Base-by-base conservation (phyloP, 2,797 vertebrate species). In the Anableps anableps region DNA sequence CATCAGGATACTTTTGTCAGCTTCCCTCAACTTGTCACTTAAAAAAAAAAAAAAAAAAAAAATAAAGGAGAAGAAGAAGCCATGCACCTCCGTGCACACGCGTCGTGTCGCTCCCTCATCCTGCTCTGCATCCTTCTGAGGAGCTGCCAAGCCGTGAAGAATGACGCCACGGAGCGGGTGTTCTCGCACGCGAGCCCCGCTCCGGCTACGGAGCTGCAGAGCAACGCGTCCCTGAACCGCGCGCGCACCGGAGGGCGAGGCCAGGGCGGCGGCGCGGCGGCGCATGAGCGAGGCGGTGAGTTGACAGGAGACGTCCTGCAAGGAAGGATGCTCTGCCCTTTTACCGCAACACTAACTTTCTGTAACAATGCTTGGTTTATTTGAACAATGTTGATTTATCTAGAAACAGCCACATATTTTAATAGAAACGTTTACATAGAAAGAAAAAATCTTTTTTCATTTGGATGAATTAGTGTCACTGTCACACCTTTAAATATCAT, bases 81-180 rank as follows among this genome's bases (percentile, higher is more conserved):
- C 95, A 98, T 99, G 98, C 92, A 96, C 86, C 93, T 95, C 89
- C 93, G 94, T 85, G 87, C 95, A 70, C 83, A 94, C 80, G 96
- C 96, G 83, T 88, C 92, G 77, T 95, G 96, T 93, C 96, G 92
- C 16, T 91, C 96, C 81, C 74, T 98, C 83, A 79, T 97, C 80
- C 81, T 98, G 8, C 86, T 97, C 29, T 97, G 97, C 93, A 74
- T 97, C 92, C 95, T 97, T 53, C 90, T 97, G 82, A 95, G 93
- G 95, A 97, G 95, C 88, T 96, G 95, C 90, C 95, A 94, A 80
- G 93, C 96, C 92, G 96, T 98, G 87, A 97, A 97, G 93, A 99
- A 99, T 84, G 97, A 99, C 92, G 97, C 97, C 53, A 99, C 98
- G 21, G 98, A 99, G 95, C 96, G 97, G 78, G 95, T 97, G 77